These are phyloP conservation scores for Gymnosoma rotundatum DNA, from an alignment of 2,888 invertebrate species.

Conservation along the genomic window DNA sequence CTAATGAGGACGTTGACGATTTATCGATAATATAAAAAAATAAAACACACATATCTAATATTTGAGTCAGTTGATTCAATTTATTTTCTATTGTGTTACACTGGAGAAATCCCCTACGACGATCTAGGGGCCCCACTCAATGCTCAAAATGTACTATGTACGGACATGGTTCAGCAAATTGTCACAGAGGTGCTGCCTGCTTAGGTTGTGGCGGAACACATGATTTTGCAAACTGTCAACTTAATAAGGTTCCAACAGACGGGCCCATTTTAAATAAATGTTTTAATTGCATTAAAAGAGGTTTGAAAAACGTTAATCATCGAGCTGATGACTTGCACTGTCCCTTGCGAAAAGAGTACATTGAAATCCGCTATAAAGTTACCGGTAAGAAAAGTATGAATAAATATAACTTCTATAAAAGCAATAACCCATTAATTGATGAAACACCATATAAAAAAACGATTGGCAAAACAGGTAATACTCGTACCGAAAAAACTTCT, in stretches of 20 bases:
- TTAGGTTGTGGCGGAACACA: neutral
- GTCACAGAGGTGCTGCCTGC: neutral
- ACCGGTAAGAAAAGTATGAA: neutral
- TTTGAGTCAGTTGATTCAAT: neutral
- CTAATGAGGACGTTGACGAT: no score
- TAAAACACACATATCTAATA: no score
- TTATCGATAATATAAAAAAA: neutral
- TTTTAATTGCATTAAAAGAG: neutral
- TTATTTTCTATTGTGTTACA: neutral
- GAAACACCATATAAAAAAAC: no score
- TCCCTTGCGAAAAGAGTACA: neutral
- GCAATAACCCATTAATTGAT: no score
- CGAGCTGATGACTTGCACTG: neutral
- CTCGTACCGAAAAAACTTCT: neutral
- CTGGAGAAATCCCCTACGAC: constrained; percentile 1
- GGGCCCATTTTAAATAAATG: no score
- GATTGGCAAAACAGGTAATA: neutral
- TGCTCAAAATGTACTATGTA: constrained; percentile 12
- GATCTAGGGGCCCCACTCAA: neutral
- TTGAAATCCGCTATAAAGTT: neutral
- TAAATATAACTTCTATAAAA: neutral
- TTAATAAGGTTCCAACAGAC: no score
- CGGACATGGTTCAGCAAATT: neutral
- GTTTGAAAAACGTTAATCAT: constrained; percentile 1
- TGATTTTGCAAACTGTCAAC: neutral